These are phyloP conservation scores for Eurypyga helias DNA, from an alignment of 2,113 vertebrate species.

Conservation along the genomic window DNA sequence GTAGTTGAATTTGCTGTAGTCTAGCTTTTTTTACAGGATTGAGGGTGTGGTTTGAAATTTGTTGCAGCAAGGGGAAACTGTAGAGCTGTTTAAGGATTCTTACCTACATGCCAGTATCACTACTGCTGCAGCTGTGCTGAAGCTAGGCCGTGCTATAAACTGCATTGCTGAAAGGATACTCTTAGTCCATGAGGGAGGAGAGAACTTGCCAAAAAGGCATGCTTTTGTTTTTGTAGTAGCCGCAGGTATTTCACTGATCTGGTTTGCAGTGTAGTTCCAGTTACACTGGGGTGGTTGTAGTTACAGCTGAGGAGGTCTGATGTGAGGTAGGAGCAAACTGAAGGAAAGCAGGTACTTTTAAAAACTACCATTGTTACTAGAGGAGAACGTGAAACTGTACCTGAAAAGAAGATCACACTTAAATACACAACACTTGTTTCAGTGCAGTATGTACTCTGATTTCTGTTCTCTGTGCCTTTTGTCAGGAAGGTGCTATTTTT, in stretches of 20 bases:
- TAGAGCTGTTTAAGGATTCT: neutral
- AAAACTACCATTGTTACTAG: neutral
- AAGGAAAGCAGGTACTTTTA: neutral
- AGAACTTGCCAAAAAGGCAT: neutral
- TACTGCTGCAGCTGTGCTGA: neutral
- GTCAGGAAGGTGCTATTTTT: neutral
- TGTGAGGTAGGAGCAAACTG: neutral
- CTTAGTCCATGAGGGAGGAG: neutral
- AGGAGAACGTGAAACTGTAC: neutral
- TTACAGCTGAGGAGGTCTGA: neutral
- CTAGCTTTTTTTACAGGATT: neutral
- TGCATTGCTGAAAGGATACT: neutral
- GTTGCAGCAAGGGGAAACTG: neutral
- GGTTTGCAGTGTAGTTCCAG: neutral
- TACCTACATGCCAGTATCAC: neutral
- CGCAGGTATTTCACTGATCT: neutral
- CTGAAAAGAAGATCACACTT: neutral
- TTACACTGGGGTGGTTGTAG: neutral
- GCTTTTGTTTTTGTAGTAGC: neutral
- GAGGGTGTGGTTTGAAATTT: neutral
- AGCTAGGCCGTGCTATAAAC: neutral
- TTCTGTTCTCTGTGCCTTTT: neutral
- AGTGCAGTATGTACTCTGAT: neutral
- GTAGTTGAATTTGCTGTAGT: neutral
- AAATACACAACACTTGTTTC: neutral